Evolutionary conservation across 2,797 vertebrate genomes (phyloP).

Genomic region (Typhlichthys eigenmanni): DNA sequence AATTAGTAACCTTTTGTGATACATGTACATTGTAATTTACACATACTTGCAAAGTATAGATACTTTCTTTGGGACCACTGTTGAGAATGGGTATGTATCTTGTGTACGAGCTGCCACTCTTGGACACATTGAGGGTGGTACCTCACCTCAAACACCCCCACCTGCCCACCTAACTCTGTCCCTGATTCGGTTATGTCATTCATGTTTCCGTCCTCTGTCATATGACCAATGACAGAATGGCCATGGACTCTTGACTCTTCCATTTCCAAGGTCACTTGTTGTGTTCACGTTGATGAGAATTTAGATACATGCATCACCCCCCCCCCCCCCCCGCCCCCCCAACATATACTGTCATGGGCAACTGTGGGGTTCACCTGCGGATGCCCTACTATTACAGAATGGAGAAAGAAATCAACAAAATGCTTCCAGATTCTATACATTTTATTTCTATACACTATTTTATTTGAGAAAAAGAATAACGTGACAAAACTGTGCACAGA

Average conservation of each 20-base stretch:
- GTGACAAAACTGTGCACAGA: slow-evolving; percentile 75
- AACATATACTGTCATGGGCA: slow-evolving; percentile 25
- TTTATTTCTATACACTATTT: slow-evolving; percentile 63
- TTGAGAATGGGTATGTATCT: slow-evolving; percentile 55
- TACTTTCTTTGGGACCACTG: slow-evolving; percentile 68
- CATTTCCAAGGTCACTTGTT: slow-evolving; percentile 49
- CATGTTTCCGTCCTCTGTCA: slow-evolving; percentile 46
- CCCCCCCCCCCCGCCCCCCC: background rate
- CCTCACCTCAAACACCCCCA: slow-evolving; percentile 4
- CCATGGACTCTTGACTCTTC: slow-evolving; percentile 18
- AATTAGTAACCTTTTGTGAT: slow-evolving; percentile 50
- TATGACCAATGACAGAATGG: slow-evolving; percentile 54
- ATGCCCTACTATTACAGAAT: slow-evolving; percentile 48
- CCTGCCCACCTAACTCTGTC: slow-evolving; percentile 12
- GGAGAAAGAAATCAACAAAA: slow-evolving; percentile 61
- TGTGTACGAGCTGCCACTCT: slow-evolving; percentile 35
- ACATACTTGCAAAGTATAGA: slow-evolving; percentile 72
- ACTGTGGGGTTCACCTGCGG: slow-evolving; percentile 45
- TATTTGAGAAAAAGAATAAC: slow-evolving; percentile 69
- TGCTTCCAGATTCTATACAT: slow-evolving; percentile 67
- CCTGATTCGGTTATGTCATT: slow-evolving; percentile 50
- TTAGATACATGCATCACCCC: slow-evolving; percentile 44
- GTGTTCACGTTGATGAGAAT: slow-evolving; percentile 73
- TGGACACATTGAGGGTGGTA: slow-evolving; percentile 43
- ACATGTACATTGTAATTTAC: slow-evolving; percentile 77